Evolutionary conservation across 2,888 invertebrate genomes (phyloP).

Genomic region (Uropetala carovei): DNA sequence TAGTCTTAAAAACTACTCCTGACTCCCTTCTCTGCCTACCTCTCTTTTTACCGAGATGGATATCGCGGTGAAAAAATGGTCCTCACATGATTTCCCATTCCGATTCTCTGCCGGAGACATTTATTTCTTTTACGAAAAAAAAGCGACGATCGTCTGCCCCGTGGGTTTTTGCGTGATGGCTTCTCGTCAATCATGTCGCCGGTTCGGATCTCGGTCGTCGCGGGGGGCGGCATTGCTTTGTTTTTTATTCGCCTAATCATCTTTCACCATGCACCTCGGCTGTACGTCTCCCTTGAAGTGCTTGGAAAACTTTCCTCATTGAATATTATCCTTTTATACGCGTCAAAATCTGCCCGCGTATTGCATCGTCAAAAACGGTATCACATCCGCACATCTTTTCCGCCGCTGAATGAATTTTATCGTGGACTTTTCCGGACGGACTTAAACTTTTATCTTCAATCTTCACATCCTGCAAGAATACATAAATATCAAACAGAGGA

Average conservation of each 20-base stretch:
- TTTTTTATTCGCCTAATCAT: background rate
- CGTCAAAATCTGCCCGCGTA: too few species aligned
- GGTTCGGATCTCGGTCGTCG: background rate
- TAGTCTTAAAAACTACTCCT: background rate
- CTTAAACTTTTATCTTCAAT: too few species aligned
- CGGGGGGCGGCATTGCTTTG: conserved; percentile 20
- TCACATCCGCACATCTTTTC: too few species aligned
- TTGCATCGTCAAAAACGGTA: too few species aligned
- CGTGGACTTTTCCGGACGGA: too few species aligned
- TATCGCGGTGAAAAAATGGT: conserved; percentile 29
- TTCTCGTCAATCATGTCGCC: conserved; percentile 12
- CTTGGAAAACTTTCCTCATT: background rate
- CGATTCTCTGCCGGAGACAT: conserved; percentile 33
- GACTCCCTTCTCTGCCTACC: background rate
- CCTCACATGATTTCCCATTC: conserved; percentile 1
- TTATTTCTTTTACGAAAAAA: background rate
- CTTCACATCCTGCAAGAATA: too few species aligned
- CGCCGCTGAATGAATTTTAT: too few species aligned
- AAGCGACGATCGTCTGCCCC: conserved; percentile 29
- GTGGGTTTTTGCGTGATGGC: background rate
- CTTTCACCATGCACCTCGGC: background rate
- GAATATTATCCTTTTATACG: background rate
- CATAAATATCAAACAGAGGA: too few species aligned
- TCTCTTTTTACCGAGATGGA: background rate
- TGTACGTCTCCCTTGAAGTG: background rate